Conservation (phyloP, 2,888 invertebrate species). For the Drosophila kambysellisi region DNA sequence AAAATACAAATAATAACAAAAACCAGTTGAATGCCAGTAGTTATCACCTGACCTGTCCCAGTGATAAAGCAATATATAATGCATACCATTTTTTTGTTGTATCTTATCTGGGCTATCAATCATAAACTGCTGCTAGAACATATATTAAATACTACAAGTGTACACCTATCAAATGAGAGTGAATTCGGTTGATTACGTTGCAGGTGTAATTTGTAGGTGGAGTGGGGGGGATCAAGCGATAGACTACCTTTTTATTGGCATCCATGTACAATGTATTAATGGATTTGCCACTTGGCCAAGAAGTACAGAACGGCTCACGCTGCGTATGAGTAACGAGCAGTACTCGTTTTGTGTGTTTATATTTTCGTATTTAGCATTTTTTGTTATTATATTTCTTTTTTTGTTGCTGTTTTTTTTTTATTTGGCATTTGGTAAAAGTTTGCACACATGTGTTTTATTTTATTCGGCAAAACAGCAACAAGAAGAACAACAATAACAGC, state of each 20-base stretch:
- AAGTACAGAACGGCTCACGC: constrained; percentile 31
- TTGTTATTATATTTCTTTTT: neutral
- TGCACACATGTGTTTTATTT: constrained; percentile 76
- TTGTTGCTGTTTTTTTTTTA: constrained; percentile 15
- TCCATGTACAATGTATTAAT: neutral
- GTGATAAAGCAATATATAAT: constrained; percentile 54
- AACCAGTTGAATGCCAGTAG: constrained; percentile 16
- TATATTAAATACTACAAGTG: neutral
- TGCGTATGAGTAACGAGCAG: constrained; percentile 66
- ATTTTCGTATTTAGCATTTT: constrained; percentile 20
- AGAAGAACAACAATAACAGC: constrained; percentile 28
- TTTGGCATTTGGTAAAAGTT: constrained; percentile 58
- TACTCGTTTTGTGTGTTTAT: constrained; percentile 1
- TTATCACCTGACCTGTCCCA: constrained; percentile 47
- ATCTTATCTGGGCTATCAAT: constrained; percentile 73
- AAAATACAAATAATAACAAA: neutral
- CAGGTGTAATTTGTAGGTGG: neutral
- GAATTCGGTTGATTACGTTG: constrained; percentile 36
- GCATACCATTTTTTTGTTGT: constrained; percentile 46
- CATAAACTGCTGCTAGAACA: constrained; percentile 33
- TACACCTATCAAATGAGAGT: constrained; percentile 44
- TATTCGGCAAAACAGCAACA: constrained; percentile 41
- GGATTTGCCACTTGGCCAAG: constrained; percentile 18
- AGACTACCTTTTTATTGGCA: neutral
- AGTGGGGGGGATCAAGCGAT: neutral